Conservation (phyloP, 2,797 vertebrate genomes). For the Loris lydekkerianus region DNA sequence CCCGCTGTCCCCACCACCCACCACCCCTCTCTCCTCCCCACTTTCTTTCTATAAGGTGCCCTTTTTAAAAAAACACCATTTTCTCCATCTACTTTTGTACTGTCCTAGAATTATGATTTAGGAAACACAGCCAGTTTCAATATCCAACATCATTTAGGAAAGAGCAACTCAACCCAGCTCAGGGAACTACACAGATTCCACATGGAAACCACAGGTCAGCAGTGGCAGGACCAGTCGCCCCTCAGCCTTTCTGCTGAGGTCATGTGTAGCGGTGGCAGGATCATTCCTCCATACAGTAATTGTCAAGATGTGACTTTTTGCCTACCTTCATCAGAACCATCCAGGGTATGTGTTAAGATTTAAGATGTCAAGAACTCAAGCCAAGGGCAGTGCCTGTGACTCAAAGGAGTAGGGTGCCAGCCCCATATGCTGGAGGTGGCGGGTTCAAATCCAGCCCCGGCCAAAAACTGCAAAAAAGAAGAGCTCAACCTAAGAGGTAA, state of each 20-base stretch:
- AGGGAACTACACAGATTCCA: background rate
- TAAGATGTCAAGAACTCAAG: slow-evolving; percentile 17
- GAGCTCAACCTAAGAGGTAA: background rate
- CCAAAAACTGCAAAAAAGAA: no score
- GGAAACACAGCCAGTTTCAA: slow-evolving; percentile 4
- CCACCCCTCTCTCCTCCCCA: accelerated
- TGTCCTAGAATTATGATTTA: slow-evolving; percentile 22
- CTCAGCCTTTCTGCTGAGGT: no score
- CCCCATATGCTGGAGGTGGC: no score
- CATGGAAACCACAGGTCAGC: background rate
- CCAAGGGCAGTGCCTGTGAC: no score
- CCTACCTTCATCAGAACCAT: background rate
- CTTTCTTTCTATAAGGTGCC: background rate
- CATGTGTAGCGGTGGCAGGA: background rate
- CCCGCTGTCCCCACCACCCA: no score
- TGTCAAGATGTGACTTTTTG: background rate
- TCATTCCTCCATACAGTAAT: background rate
- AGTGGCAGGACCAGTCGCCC: background rate
- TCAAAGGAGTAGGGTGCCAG: no score
- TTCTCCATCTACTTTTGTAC: background rate
- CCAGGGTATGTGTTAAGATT: slow-evolving; percentile 8
- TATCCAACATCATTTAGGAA: background rate
- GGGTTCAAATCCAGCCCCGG: no score
- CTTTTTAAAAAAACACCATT: background rate
- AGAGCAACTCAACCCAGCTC: background rate